These are phyloP conservation scores for Triplophysa tibetana DNA, from an alignment of 2,113 vertebrate species.

Conservation along the genomic window DNA sequence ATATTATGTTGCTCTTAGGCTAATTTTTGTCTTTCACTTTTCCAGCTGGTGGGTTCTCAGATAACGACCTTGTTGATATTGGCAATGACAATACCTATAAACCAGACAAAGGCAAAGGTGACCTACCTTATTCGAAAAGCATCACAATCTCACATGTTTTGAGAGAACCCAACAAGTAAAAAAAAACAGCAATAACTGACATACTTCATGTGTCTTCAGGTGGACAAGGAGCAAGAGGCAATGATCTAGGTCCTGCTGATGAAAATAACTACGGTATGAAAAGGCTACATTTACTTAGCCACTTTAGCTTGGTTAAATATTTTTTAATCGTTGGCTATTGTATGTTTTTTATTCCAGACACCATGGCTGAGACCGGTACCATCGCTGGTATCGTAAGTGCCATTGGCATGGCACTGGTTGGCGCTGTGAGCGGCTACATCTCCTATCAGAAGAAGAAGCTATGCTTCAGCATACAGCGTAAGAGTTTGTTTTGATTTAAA, in stretches of 20 bases:
- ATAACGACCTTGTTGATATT: slow-evolving; percentile 75
- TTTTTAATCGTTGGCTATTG: background rate
- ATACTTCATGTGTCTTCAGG: slow-evolving; percentile 37
- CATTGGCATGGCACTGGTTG: slow-evolving; percentile 86
- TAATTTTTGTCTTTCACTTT: background rate
- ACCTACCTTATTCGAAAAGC: background rate
- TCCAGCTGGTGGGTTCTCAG: slow-evolving; percentile 69
- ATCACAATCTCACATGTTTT: background rate
- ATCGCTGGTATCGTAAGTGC: slow-evolving; percentile 88
- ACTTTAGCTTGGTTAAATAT: too few relatives aligned
- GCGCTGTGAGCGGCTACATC: slow-evolving; percentile 89
- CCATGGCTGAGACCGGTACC: slow-evolving; percentile 79
- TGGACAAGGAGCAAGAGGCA: slow-evolving; percentile 10
- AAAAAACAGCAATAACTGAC: background rate
- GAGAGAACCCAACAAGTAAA: background rate
- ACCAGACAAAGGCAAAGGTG: slow-evolving; percentile 87
- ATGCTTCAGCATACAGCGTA: slow-evolving; percentile 94
- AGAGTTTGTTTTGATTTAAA: slow-evolving; percentile 47
- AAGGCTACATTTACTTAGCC: too few relatives aligned
- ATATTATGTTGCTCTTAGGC: background rate
- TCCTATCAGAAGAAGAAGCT: slow-evolving; percentile 98
- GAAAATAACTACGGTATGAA: slow-evolving; percentile 54
- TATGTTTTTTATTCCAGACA: slow-evolving; percentile 38
- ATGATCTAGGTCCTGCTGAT: slow-evolving; percentile 32
- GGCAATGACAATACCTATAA: slow-evolving; percentile 68